These are phyloP conservation scores for Cyrtorhinus lividipennis DNA, from an alignment of 1,140 invertebrate genomes.

Conservation along the genomic window DNA sequence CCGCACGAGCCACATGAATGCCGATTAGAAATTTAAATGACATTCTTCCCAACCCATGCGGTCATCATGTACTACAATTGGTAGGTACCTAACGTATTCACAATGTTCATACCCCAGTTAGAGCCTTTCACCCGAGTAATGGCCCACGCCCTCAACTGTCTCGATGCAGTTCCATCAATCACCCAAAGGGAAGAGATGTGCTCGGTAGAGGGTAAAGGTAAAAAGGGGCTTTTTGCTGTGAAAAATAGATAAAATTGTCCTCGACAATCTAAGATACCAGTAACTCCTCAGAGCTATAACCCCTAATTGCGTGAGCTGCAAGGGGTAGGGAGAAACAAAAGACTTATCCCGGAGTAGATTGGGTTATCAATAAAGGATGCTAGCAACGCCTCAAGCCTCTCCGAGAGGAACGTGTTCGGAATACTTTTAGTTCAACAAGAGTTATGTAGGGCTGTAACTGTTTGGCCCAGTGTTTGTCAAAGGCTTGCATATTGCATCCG, in stretches of 20 bases:
- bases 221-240: background rate
- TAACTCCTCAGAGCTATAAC: conserved; percentile 7
- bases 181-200: background rate
- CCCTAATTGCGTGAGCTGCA: conserved; percentile 1
- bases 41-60: background rate
- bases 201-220: background rate
- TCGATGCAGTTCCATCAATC: background rate
- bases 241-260: conserved; percentile 10
- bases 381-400: conserved; percentile 8
- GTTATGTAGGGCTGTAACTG: conserved; percentile 6
- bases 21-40: background rate
- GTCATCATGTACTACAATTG: background rate
- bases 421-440: conserved; percentile 3
- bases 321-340: background rate
- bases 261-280: background rate
- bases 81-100: background rate
- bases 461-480: conserved; percentile 9
- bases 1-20: background rate
- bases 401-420: conserved; percentile 6
- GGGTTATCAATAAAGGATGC: conserved; percentile 8
- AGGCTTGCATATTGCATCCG: conserved; percentile 2
- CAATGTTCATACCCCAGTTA: background rate
- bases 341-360: background rate
- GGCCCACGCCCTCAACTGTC: background rate
- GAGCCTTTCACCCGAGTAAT: too few relatives aligned